Evolutionary conservation across 2,113 vertebrate species (phyloP).

Genomic region (Platichthys stellatus): DNA sequence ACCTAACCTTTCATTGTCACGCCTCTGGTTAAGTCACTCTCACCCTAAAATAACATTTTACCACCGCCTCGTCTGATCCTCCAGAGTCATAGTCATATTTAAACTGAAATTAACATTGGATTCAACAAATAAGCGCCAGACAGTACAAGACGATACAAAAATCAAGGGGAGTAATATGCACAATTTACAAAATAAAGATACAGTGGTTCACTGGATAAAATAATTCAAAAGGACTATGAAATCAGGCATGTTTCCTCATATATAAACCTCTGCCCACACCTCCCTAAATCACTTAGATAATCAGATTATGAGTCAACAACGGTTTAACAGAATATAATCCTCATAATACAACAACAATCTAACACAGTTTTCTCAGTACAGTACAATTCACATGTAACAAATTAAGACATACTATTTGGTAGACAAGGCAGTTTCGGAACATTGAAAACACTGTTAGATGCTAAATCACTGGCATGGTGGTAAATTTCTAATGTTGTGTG

Average conservation of each 20-base stretch:
- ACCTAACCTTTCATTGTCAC: conserved; percentile 8
- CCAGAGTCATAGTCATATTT: not conserved
- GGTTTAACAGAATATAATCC: conserved; percentile 66
- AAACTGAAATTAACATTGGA: conserved; percentile 30
- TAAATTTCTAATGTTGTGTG: conserved; percentile 26
- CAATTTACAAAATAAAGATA: conserved; percentile 67
- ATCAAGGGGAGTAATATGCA: conserved; percentile 60
- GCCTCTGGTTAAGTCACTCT: not conserved
- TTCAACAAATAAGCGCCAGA: conserved; percentile 44
- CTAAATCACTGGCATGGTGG: conserved; percentile 62
- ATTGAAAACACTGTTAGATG: conserved; percentile 69
- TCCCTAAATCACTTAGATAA: conserved; percentile 59
- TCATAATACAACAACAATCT: conserved; percentile 32
- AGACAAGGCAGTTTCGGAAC: conserved; percentile 71
- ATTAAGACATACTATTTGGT: conserved; percentile 71
- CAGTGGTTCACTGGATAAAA: conserved; percentile 61
- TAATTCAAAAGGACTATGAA: conserved; percentile 59
- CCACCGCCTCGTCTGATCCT: conserved; percentile 14
- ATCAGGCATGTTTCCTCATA: conserved; percentile 54
- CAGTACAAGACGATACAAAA: conserved; percentile 46
- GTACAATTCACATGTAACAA: conserved; percentile 68
- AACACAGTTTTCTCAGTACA: conserved; percentile 60
- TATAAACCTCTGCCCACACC: conserved; percentile 57
- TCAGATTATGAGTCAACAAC: conserved; percentile 62
- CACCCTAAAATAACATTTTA: conserved; percentile 1